Conservation (phyloP, 2,797 vertebrate species). For the Lithobates sylvaticus region DNA sequence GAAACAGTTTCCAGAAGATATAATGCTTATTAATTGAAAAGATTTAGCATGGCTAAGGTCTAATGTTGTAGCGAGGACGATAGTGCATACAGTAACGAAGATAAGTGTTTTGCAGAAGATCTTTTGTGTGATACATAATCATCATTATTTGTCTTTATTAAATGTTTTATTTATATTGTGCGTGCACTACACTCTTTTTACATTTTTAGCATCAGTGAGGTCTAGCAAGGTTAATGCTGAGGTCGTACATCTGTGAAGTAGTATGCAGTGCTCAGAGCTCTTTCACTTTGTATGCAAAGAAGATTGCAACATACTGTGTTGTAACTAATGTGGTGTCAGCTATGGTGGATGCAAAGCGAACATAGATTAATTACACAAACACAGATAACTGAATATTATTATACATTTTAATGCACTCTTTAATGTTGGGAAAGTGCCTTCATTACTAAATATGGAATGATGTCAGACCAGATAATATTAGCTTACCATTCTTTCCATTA, state of each 20-base stretch:
- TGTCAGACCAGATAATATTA: slow-evolving; percentile 29
- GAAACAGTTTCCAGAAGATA: slow-evolving; percentile 35
- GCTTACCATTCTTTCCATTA: slow-evolving; percentile 22
- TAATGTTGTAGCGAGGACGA: slow-evolving; percentile 6
- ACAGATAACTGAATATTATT: slow-evolving; percentile 16
- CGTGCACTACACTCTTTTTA: slow-evolving; percentile 22
- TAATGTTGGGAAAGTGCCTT: slow-evolving; percentile 24
- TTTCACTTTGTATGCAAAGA: slow-evolving; percentile 37
- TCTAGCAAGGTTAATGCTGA: slow-evolving; percentile 40
- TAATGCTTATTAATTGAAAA: slow-evolving; percentile 54
- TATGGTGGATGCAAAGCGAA: slow-evolving; percentile 28
- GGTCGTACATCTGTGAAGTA: slow-evolving; percentile 23
- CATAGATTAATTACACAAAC: slow-evolving; percentile 50
- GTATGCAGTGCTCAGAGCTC: neutral
- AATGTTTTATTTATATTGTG: slow-evolving; percentile 48
- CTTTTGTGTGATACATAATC: slow-evolving; percentile 28
- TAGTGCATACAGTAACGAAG: neutral
- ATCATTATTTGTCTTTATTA: slow-evolving; percentile 49
- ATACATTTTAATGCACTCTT: slow-evolving; percentile 19
- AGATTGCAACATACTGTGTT: slow-evolving; percentile 8
- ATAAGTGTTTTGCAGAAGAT: slow-evolving; percentile 24
- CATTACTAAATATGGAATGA: slow-evolving; percentile 27
- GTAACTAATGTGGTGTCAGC: slow-evolving; percentile 41
- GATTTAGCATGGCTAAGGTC: slow-evolving; percentile 18
- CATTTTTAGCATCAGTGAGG: slow-evolving; percentile 5